phyloP scores from a whole-genome alignment of 2,113 vertebrate species.

The Sylvilagus bachmani region DNA sequence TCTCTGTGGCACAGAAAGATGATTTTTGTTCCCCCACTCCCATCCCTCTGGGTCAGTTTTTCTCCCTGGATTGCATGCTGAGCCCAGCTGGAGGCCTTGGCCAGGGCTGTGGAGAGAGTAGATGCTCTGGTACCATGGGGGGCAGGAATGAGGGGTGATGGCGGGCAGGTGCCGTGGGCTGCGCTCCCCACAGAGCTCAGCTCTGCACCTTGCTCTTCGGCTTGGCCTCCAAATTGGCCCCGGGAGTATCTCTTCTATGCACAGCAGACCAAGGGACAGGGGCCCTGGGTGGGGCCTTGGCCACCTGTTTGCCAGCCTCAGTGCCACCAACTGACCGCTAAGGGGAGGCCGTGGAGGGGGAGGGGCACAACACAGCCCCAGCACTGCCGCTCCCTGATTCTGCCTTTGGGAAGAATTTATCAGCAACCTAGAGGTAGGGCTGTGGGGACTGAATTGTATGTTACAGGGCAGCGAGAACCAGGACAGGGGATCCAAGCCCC shows the following conservation, averaged over 20 bases:
- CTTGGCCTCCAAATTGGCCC: too few species aligned
- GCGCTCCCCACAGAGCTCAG: too few species aligned
- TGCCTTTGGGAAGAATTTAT: too few species aligned
- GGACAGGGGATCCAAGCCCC: accelerated
- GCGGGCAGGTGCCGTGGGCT: accelerated
- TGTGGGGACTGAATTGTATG: accelerated
- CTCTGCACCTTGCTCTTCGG: too few species aligned
- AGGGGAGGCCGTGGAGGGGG: background rate
- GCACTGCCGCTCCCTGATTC: too few species aligned
- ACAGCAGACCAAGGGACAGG: accelerated
- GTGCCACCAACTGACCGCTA: background rate
- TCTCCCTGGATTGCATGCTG: background rate
- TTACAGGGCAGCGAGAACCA: accelerated
- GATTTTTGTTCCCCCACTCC: too few species aligned
- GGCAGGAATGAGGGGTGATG: background rate
- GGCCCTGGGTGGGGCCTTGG: background rate
- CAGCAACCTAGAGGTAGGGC: background rate
- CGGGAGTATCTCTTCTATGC: background rate
- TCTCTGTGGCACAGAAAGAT: background rate
- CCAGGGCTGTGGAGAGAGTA: background rate
- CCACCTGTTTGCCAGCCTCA: background rate
- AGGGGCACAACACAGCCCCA: background rate
- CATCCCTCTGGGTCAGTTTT: background rate
- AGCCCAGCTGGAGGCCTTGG: background rate
- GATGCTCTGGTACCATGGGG: accelerated